These are phyloP conservation scores for Barbus barbus DNA, from an alignment of 2,113 vertebrate genomes.

Conservation along the genomic window DNA sequence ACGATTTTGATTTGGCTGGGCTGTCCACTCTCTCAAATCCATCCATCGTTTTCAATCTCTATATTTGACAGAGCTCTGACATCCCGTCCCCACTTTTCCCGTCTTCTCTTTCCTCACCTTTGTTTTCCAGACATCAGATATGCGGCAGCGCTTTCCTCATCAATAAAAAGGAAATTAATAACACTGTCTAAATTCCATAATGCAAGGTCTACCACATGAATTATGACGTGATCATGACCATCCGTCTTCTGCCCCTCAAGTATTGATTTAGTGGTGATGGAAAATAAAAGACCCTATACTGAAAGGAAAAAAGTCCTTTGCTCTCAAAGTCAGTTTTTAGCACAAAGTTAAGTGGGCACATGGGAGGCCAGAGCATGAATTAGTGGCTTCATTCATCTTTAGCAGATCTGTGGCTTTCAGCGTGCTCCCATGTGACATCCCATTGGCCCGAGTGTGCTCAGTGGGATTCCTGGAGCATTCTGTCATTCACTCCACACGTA, in stretches of 20 bases:
- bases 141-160: slow-evolving; percentile 4
- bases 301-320: slow-evolving; percentile 33
- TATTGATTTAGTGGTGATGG: slow-evolving; percentile 19
- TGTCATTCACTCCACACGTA: slow-evolving; percentile 59
- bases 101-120: neutral
- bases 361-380: slow-evolving; percentile 49
- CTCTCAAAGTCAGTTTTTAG: slow-evolving; percentile 58
- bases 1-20: neutral
- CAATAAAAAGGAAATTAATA: slow-evolving; percentile 30
- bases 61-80: slow-evolving; percentile 56
- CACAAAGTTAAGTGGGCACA: no score
- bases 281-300: slow-evolving; percentile 34
- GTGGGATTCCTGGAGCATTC: slow-evolving; percentile 53
- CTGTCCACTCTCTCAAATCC: slow-evolving; percentile 9
- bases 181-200: slow-evolving; percentile 10
- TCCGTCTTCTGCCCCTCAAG: neutral
- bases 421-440: slow-evolving; percentile 47
- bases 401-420: slow-evolving; percentile 29
- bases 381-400: slow-evolving; percentile 45
- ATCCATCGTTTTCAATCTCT: slow-evolving; percentile 60
- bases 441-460: slow-evolving; percentile 42
- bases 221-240: slow-evolving; percentile 2
- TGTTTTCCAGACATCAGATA: neutral
- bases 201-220: neutral
- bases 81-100: neutral